Evolutionary conservation across 2,888 invertebrate genomes (phyloP), one percentile per base, ranked within the genome.

Genomic region (Lumbricus terrestris): DNA sequence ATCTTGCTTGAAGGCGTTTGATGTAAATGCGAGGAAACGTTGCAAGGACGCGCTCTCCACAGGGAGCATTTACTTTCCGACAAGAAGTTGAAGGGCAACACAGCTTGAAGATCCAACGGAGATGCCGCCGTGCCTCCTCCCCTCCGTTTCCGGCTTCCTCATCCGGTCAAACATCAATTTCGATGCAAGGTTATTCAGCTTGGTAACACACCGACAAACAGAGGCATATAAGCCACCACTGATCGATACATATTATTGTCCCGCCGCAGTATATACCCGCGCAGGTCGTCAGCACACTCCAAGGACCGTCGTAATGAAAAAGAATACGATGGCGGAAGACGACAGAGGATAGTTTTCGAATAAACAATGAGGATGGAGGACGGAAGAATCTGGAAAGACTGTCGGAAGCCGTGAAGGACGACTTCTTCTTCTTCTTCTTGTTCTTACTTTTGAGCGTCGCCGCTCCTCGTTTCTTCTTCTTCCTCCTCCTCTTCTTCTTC

Each of bases 401-500:
- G 69, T n/a, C 69, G n/a, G 69, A 69, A n/a, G n/a, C n/a, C 69
- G n/a, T 69, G 69, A 69, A 69, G n/a, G n/a, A n/a, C n/a, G 69
- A 69, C 69, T 1, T 23, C 47, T 69, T 69, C 29, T 1, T 23
- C 47, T 69, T 69, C 29, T n/a, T n/a, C 6, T 11, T 29, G 0
- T 29, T 54, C 54, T n/a, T 69, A 69, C 29, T n/a, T n/a, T 3
- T n/a, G 0, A 11, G n/a, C 69, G 0, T 11, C n/a, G 8, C 8
- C n/a, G 8, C 8, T 69, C 29, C 29, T n/a, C n/a, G 0, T 69
- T 54, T 23, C 54, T 69, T n/a, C 8, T n/a, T n/a, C 69, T 69
- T 69, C n/a, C n/a, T n/a, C n/a, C n/a, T n/a, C n/a, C n/a, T n/a
- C n/a, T n/a, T n/a, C n/a, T n/a, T n/a, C n/a, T n/a, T n/a, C n/a